phyloP scores from a whole-genome alignment of 2,888 invertebrate species.

The Conchocele bisecta region DNA sequence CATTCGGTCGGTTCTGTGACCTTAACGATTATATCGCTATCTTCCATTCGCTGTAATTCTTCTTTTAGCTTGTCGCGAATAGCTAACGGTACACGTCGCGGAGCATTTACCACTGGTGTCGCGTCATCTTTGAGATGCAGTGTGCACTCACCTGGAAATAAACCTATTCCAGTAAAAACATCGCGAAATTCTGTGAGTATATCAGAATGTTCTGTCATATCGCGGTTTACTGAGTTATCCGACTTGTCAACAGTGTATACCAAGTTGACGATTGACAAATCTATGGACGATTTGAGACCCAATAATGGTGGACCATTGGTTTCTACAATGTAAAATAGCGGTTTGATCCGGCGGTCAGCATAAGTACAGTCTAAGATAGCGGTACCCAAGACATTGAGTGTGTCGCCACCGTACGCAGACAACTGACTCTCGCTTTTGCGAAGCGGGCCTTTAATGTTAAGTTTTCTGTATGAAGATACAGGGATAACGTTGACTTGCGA shows the following conservation, averaged over 20 bases:
- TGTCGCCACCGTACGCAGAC: slow-evolving; percentile 11
- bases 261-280: slow-evolving; percentile 8
- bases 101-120: not conserved
- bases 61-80: not conserved
- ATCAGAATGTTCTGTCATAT: too few relatives aligned
- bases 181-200: slow-evolving; percentile 4
- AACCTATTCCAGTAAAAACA: slow-evolving; percentile 7
- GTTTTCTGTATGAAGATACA: not conserved
- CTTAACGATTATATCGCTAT: slow-evolving; percentile 8
- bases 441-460: slow-evolving; percentile 5
- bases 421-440: not conserved
- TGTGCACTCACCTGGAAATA: slow-evolving; percentile 5
- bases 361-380: not conserved
- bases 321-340: slow-evolving; percentile 8
- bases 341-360: not conserved
- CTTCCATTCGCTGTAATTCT: slow-evolving; percentile 5
- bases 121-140: slow-evolving; percentile 6
- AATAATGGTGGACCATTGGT: slow-evolving; percentile 4
- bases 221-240: not conserved
- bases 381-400: slow-evolving; percentile 13
- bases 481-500: slow-evolving; percentile 21
- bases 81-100: slow-evolving; percentile 18
- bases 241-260: slow-evolving; percentile 1
- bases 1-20: slow-evolving; percentile 10
- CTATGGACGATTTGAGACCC: slow-evolving; percentile 4